Base-by-base conservation (phyloP, 2,113 vertebrate species). In the Cinclus cinclus region DNA sequence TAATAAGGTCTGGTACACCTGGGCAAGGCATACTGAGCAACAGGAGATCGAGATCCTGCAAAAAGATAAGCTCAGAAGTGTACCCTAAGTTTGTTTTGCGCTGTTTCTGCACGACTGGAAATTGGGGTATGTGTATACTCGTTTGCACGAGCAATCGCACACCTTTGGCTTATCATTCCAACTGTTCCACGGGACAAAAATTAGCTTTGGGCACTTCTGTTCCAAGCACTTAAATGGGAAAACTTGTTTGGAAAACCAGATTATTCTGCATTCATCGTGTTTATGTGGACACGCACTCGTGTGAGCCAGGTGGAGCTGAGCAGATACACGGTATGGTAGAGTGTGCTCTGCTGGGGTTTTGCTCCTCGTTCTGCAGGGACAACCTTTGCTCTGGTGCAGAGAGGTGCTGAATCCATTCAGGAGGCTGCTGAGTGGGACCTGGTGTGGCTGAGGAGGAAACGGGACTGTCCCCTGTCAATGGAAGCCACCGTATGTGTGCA, bases 171-270 rank as follows among this genome's bases (percentile, higher is more conserved):
- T 81, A 33, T 68, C 33, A 82, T 83, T 88, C 77, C 68, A 65
- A 31, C 37, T 6, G 12, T 92, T 89, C 39, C 65, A 23, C 5
- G 2, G 68, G 82, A 80, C 13, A 73, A 92, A 92, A 91, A 90
- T n/a, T 69, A 91, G 71, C 92, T 92, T 44, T 71, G 52, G 86
- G 92, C 82, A n/a, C 30, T 92, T 64, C 33, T 89, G 60, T 74
- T 90, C 75, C 39, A 15, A 83, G 90, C 44, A 92, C 35, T 93
- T 83, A 46, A 4, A 4, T 60, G 86, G 92, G 76, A 90, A 93
- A 75, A 85, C 52, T 87, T 71, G 58, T 94, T 83, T 84, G 78
- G 82, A 88, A 87, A 91, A 83, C 63, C 25, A 78, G 58, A 50
- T 65, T 87, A 41, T 85, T 92, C 21, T 30, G 55, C 53, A 6